Conservation (phyloP, 2,113 vertebrate species). For the Naja naja region DNA sequence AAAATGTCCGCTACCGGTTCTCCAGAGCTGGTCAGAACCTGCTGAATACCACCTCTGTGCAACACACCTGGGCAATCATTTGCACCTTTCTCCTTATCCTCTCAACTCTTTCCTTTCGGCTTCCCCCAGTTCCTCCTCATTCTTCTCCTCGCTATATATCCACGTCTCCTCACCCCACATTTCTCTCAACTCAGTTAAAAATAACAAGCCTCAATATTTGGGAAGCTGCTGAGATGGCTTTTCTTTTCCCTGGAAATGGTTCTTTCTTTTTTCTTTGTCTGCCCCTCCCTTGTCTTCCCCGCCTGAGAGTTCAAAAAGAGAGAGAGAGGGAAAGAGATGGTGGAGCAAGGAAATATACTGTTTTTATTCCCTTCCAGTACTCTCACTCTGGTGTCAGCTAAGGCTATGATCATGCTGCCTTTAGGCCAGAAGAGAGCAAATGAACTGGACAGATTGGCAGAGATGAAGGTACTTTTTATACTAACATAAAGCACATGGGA, state of each 20-base stretch:
- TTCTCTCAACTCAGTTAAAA: conserved; percentile 48
- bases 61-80: conserved; percentile 52
- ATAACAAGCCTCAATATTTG: conserved; percentile 26
- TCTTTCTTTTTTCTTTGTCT: conserved; percentile 57
- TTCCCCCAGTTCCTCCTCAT: not conserved
- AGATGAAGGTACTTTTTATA: conserved; percentile 30
- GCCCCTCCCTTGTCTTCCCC: not conserved
- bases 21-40: too few relatives aligned
- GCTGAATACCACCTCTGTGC: too few relatives aligned
- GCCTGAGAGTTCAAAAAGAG: conserved; percentile 63
- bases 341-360: conserved; percentile 43
- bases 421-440: conserved; percentile 56
- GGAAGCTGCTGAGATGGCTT: conserved; percentile 50
- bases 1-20: too few relatives aligned
- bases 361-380: conserved; percentile 60
- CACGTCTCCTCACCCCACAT: not conserved
- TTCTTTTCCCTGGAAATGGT: conserved; percentile 58
- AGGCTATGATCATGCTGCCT: conserved; percentile 64
- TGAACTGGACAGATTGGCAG: conserved; percentile 46
- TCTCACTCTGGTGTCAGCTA: conserved; percentile 62
- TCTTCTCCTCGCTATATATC: not conserved
- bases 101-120: conserved; percentile 39
- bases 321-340: conserved; percentile 40
- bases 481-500: not conserved
- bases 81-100: conserved; percentile 55